Percentiles rank a stretch among this genome's conserved stretches.
phyloP scores from a whole-genome alignment of 1,140 invertebrate species.

The Thaumetopoea pityocampa region DNA sequence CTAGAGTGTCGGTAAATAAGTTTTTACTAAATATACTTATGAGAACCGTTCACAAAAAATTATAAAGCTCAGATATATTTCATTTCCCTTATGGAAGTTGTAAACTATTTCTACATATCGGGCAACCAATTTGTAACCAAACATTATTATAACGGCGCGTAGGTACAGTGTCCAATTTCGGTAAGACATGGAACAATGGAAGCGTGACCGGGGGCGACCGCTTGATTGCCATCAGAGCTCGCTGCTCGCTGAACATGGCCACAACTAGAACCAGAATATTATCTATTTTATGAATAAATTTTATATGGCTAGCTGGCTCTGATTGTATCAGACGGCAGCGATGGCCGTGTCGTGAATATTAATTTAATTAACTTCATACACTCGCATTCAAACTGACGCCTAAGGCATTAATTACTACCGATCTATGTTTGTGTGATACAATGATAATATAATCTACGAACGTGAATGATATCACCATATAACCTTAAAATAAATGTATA shows the following conservation, averaged over 20 bases:
- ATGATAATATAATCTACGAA: slow-evolving; percentile 8
- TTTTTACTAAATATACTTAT: no score
- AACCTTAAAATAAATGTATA: no score
- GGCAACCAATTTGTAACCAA: slow-evolving; percentile 22
- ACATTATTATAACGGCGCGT: slow-evolving; percentile 23
- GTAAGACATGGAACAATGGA: slow-evolving; percentile 46
- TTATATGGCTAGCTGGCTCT: slow-evolving; percentile 22
- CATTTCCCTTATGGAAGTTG: background rate
- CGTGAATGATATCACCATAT: slow-evolving; percentile 15
- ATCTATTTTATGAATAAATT: slow-evolving; percentile 37
- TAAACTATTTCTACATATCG: background rate
- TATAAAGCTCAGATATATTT: no score
- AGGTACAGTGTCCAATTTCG: slow-evolving; percentile 44
- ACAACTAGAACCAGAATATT: slow-evolving; percentile 23
- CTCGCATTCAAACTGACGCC: no score
- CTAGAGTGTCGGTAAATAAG: no score
- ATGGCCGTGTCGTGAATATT: slow-evolving; percentile 1
- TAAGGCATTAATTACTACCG: background rate
- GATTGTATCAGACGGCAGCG: no score
- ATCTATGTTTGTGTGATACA: background rate
- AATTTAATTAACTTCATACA: no score
- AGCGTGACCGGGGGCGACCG: slow-evolving; percentile 38
- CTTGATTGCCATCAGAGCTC: slow-evolving; percentile 42
- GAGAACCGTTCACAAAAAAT: no score
- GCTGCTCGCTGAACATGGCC: slow-evolving; percentile 29